Percentiles rank a stretch among this genome's conserved stretches.
phyloP scores from a whole-genome alignment of 2,113 vertebrate species.

The Marmota flaviventris region DNA sequence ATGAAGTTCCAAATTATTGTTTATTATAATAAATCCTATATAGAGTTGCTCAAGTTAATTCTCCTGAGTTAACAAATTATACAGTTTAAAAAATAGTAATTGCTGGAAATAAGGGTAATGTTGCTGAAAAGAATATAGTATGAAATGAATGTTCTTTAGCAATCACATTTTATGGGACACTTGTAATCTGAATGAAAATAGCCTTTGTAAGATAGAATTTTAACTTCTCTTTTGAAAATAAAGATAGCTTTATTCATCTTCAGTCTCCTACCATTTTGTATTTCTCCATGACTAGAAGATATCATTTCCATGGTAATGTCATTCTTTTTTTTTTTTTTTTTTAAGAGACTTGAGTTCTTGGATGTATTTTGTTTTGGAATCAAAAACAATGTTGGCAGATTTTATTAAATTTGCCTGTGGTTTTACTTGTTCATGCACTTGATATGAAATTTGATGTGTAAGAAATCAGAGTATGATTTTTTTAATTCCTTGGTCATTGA shows the following conservation, averaged over 20 bases:
- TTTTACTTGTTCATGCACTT: not conserved
- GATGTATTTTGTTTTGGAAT: not conserved
- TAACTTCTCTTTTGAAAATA: not conserved
- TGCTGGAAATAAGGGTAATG: conserved; percentile 12
- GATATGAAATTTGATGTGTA: not conserved
- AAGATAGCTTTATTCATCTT: not conserved
- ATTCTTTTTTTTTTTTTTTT: conserved; percentile 8
- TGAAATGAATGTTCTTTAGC: conserved; percentile 23
- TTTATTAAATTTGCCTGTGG: not conserved
- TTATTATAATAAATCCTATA: conserved; percentile 61
- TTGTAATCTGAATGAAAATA: conserved; percentile 2
- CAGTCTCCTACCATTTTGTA: not conserved
- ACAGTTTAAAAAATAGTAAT: conserved; percentile 42
- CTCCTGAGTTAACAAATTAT: conserved; percentile 54
- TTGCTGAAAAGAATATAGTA: conserved; percentile 6
- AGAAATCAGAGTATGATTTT: not conserved
- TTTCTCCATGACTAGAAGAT: not conserved
- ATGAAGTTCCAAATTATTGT: conserved; percentile 6
- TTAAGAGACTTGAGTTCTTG: not conserved
- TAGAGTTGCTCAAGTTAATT: conserved; percentile 15
- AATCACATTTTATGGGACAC: conserved; percentile 7
- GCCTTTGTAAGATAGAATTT: not conserved
- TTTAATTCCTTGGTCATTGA: not conserved
- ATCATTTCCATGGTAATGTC: not conserved
- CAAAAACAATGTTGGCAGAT: not conserved